Evolutionary conservation across 1,140 invertebrate genomes (phyloP).

Genomic region (Aculops lycopersici): DNA sequence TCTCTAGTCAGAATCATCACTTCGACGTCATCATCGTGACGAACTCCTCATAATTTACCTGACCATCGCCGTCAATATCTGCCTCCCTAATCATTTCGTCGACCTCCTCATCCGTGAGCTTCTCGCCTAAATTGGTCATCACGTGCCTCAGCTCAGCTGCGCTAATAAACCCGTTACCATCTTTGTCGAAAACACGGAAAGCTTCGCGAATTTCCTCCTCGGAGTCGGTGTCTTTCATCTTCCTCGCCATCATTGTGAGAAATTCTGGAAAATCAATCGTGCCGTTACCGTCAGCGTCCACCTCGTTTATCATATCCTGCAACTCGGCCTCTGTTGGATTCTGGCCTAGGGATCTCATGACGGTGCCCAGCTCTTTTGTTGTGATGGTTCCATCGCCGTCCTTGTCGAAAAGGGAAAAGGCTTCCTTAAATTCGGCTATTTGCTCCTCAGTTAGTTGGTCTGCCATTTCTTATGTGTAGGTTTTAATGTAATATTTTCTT

Average conservation of each 20-base stretch:
- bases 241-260: conserved; percentile 91
- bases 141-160: conserved; percentile 77
- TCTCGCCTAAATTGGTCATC: conserved; percentile 95
- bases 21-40: conserved; percentile 97
- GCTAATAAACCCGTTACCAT: conserved; percentile 86
- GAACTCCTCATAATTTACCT: conserved; percentile 97
- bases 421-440: conserved; percentile 96
- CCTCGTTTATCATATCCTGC: conserved; percentile 99
- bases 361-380: conserved; percentile 94
- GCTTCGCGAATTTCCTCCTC: conserved; percentile 94
- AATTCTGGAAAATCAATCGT: conserved; percentile 98
- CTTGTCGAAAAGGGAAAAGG: conserved; percentile 95
- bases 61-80: conserved; percentile 89
- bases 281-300: conserved; percentile 97
- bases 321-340: conserved; percentile 97
- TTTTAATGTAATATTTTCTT: too few relatives aligned
- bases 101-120: conserved; percentile 88
- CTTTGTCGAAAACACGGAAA: conserved; percentile 92
- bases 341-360: conserved; percentile 91
- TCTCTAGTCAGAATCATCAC: conserved; percentile 24
- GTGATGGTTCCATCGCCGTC: conserved; percentile 98
- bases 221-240: conserved; percentile 95
- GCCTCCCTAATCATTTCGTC: conserved; percentile 94
- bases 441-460: conserved; percentile 92
- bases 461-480: too few relatives aligned